phyloP scores from a whole-genome alignment of 2,113 vertebrate species.

The Pelecanoides urinatrix region DNA sequence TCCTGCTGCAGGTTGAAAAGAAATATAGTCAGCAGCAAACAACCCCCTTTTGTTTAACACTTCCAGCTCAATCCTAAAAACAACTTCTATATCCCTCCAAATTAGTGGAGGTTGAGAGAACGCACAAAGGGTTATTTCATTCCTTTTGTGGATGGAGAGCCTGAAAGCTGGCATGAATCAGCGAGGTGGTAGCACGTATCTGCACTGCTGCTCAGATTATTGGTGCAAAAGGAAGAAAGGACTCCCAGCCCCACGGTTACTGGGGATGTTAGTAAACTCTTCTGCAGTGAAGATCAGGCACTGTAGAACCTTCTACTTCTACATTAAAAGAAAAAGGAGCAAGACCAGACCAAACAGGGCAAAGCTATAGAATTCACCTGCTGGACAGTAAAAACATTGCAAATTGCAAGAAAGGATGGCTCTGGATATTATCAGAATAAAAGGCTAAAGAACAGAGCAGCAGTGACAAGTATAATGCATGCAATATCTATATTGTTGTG shows the following conservation, averaged over 20 bases:
- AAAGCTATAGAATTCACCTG: not conserved
- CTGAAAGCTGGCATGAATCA: not conserved
- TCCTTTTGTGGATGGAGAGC: not conserved
- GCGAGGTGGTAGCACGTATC: not conserved
- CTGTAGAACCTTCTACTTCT: not conserved
- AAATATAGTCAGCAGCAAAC: conserved; percentile 24
- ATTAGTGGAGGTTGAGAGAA: not conserved
- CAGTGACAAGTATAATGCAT: not conserved
- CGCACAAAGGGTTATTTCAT: conserved; percentile 4
- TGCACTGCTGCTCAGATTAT: fast-evolving
- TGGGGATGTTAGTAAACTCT: not conserved
- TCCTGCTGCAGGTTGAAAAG: conserved; percentile 41
- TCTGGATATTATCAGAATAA: not conserved
- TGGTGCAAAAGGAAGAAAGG: not conserved
- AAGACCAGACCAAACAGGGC: not conserved
- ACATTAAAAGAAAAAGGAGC: not conserved
- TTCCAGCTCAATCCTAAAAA: conserved; percentile 6
- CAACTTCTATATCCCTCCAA: not conserved
- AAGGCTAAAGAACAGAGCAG: not conserved
- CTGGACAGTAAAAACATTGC: not conserved
- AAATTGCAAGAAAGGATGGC: not conserved
- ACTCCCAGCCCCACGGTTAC: fast-evolving
- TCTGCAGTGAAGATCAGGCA: not conserved
- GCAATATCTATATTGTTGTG: not conserved
- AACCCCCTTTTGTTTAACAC: conserved; percentile 21